phyloP scores from a whole-genome alignment of 2,888 invertebrate species.

The Hyposoter dolosus region DNA sequence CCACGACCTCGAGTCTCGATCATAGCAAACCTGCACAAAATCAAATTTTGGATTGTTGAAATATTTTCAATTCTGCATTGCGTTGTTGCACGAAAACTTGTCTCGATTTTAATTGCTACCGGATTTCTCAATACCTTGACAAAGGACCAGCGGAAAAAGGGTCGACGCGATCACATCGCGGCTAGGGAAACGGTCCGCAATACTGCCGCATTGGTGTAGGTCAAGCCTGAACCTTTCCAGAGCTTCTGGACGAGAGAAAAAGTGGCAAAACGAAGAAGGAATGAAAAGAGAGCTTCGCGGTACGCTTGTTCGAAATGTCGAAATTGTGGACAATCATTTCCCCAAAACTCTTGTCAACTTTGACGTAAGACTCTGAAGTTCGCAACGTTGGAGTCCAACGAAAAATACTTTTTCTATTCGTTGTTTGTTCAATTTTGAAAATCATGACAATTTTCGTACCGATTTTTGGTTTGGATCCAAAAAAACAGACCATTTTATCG shows the following conservation, averaged over 20 bases:
- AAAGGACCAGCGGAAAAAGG: not conserved
- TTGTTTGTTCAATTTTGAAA: no score
- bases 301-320: not conserved
- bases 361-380: slow-evolving; percentile 24
- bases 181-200: slow-evolving; percentile 64
- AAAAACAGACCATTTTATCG: no score
- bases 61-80: not conserved
- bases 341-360: slow-evolving; percentile 67
- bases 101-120: not conserved
- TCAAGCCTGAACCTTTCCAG: slow-evolving; percentile 62
- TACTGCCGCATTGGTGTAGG: slow-evolving; percentile 70
- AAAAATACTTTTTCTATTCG: no score
- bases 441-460: no score
- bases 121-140: not conserved
- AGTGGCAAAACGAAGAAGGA: not conserved
- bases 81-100: not conserved
- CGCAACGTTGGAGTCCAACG: not conserved
- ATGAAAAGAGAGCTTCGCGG: slow-evolving; percentile 5
- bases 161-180: slow-evolving; percentile 5
- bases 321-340: slow-evolving; percentile 26
- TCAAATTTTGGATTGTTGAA: not conserved
- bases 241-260: slow-evolving; percentile 18
- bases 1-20: not conserved
- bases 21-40: not conserved
- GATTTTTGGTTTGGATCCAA: no score